Evolutionary conservation across 1,140 invertebrate species (phyloP), one percentile per base, ranked within the genome.

Genomic region (Mya arenaria): DNA sequence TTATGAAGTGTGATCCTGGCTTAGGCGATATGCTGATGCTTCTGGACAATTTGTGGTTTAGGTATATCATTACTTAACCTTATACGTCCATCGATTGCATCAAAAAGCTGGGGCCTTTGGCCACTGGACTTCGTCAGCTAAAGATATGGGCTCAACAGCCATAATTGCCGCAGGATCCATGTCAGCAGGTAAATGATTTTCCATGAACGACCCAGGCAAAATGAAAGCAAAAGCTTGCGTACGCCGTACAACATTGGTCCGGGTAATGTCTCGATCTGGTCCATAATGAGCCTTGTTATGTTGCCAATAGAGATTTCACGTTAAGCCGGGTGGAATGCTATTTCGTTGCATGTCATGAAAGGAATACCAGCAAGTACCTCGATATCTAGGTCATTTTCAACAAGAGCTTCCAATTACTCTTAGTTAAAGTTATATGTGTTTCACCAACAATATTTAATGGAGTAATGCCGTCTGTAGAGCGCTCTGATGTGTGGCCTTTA

Each of bases 291-390:
- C 1, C 1, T 4, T 34, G 5, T 48, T 41, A 25, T 5, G 3
- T 63, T 39, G 28, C 44, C 36, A 19, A 84, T 41, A 25, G 58
- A 55, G 19, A 80, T 66, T 37, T 73, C 34, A 19, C 39, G 55
- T 30, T 78, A 65, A 1, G 84, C 34, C 30, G 84, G 82, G n/a
- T 77, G 25, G 15, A 81, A 36, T 0, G 72, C 32, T 23, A 85
- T 72, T 52, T 85, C 84, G 63, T 82, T 85, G n/a, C 8, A n/a
- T 17, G 28, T 62, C 71, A 85, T 80, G 28, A 84, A 84, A 52
- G 75, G 55, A 23, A 58, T 69, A 19, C 78, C 78, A 44, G 62
- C 79, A 23, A 75, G 39, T 17, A 77, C 32, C 17, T 84, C 83
- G 6, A 75, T 66, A 63, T 82, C 78, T 23, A 84, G 48, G 17